These are phyloP conservation scores for Gyps fulvus DNA, from an alignment of 2,113 vertebrate species.

Conservation along the genomic window DNA sequence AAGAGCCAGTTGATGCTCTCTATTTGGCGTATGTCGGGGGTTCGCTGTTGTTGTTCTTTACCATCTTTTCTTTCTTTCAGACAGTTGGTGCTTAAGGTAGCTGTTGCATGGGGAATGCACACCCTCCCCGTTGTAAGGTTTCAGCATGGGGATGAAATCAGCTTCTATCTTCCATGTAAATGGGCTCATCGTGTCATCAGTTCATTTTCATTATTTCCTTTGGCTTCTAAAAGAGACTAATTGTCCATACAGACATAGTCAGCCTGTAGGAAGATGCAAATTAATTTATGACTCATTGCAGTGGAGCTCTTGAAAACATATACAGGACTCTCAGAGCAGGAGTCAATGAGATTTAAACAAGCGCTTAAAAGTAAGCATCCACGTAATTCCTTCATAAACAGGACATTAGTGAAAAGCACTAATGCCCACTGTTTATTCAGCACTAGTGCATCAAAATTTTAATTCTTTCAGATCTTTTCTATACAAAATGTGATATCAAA, in stretches of 20 bases:
- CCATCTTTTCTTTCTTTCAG: not conserved
- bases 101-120: not conserved
- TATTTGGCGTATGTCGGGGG: accelerated
- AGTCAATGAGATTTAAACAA: not conserved
- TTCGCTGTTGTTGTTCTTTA: not conserved
- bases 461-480: not conserved
- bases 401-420: not conserved
- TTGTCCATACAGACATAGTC: not conserved
- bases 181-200: not conserved
- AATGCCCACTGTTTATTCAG: not conserved
- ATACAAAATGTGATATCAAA: not conserved
- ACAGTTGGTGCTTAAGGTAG: not conserved
- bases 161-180: not conserved
- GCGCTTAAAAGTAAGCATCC: not conserved
- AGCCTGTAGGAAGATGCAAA: not conserved
- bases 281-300: not conserved
- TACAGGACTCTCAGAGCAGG: not conserved
- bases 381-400: not conserved
- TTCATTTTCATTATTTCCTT: not conserved
- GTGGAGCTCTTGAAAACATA: not conserved
- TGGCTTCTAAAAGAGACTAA: not conserved
- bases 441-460: not conserved
- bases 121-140: not conserved
- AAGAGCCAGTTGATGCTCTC: not conserved
- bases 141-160: not conserved